Evolutionary conservation across 1,140 invertebrate species (phyloP), one percentile per base, ranked within the genome.

Genomic region (Marisa cornuarietis): DNA sequence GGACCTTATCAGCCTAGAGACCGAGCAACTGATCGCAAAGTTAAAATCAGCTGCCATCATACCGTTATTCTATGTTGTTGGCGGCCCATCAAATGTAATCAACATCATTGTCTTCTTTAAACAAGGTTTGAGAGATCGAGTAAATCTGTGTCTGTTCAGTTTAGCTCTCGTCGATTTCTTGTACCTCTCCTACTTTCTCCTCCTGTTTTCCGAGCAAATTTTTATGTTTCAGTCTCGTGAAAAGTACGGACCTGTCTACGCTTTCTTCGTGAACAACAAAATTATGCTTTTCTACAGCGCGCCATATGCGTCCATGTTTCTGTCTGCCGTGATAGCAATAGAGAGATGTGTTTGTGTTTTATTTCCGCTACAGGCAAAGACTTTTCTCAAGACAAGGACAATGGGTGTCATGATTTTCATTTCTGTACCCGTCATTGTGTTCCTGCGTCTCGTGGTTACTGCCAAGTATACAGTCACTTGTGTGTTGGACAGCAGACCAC

Each of bases 201-300:
- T 75, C 1, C n/a, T 54, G n/a, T 75, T 62, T 54, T 54, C 73
- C n/a, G 73, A 75, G 24, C 24, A 31, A 7, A 54, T 75, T 3
- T 26, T 26, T 31, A 75, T 61, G 73, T 75, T 75, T 61, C 58
- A 54, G 54, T 58, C 54, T 9, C 3, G 26, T 10, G 54, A 74
- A n/a, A 16, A 42, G 24, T 65, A 22, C 74, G 74, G 74, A 31
- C 24, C 31, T 14, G n/a, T 66, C 8, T 76, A 76, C 31, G 61
- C 42, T 5, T 76, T 42, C 62, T 31, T 65, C 52, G 51, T 76
- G 31, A 65, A 76, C 74, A 63, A 76, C 74, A 76, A 76, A 61
- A 16, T 65, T 7, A 20, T 76, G 62, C 42, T 61, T 20, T 51
- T 76, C 14, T 66, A 49, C 62, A 63, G 74, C 10, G 49, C 65